These are phyloP conservation scores for Rhinatrema bivittatum DNA, from an alignment of 2,797 vertebrate genomes.

Conservation along the genomic window DNA sequence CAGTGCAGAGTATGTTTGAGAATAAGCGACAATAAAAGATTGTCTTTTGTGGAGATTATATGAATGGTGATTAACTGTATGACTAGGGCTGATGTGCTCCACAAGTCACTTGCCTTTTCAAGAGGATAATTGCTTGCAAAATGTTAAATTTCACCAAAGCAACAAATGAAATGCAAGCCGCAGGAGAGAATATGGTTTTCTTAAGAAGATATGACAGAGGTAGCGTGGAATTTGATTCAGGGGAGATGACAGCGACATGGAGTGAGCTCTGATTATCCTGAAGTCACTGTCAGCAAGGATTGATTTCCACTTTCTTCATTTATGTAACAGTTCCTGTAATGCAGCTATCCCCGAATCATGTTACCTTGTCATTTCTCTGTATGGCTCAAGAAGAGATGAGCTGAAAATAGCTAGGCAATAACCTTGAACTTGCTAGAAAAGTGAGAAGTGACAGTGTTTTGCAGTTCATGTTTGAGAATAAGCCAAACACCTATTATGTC, in stretches of 20 bases:
- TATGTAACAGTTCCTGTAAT: constrained; percentile 82
- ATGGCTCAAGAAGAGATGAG: constrained; percentile 84
- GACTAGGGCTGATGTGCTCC: no score
- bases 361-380: constrained; percentile 93
- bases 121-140: constrained; percentile 18
- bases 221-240: constrained; percentile 61
- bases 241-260: constrained; percentile 67
- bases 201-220: constrained; percentile 72
- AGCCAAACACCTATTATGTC: constrained; percentile 27
- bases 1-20: no score
- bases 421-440: constrained; percentile 77
- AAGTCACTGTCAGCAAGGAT: constrained; percentile 93
- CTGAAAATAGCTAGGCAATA: constrained; percentile 82
- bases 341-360: constrained; percentile 81
- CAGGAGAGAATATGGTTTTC: constrained; percentile 56
- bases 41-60: no score
- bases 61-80: no score
- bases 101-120: no score
- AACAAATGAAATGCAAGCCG: constrained; percentile 33
- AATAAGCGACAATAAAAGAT: no score
- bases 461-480: constrained; percentile 31
- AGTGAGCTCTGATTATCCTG: constrained; percentile 82
- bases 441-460: constrained; percentile 52
- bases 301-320: constrained; percentile 80
- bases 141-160: constrained; percentile 32